Base-by-base conservation (phyloP, 2,888 invertebrate species). In the Ectemnius cavifrons region DNA sequence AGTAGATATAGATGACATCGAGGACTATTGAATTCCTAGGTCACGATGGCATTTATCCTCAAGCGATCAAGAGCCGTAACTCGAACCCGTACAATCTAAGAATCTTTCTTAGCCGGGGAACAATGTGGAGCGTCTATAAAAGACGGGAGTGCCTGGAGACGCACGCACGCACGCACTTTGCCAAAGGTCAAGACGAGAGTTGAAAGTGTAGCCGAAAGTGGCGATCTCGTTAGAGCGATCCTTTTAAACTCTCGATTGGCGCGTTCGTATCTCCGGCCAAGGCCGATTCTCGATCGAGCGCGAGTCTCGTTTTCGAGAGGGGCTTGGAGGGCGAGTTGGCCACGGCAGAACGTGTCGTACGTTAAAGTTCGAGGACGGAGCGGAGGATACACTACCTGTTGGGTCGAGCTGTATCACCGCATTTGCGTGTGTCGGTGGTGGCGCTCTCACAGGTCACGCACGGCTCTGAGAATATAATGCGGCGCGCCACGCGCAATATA, bases 361-460 rank as follows among this genome's bases (percentile, higher is more conserved):
- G 56, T 62, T 68, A 73, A 83, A 78, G 74, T 80, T 77, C 76
- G 79, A 76, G 80, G 80, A 78, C 80, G 77, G 61, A 81, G 77
- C 71, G 63, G 74, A 78, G 75, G 64, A 74, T 84, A 75, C 74
- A 71, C 77, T 84, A 84, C 84, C 84, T 84, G 84, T 82, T 84
- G 76, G 82, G 76, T 82, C 78, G 82, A 75, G 71, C 68, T 71
- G 79, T 74, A 75, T 80, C 80, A 77, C 74, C 80, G 80, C 78
- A 78, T 78, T 80, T 80, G 68, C 74, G 79, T 73, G 80, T 78
- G 71, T 75, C 67, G 72, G 71, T 64, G 71, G 71, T 73, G 81
- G 76, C 76, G 81, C 78, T 78, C 75, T 69, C 71, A 77, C 79
- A 65, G 78, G 80, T 82, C 72, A 79, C 81, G 75, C 77, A 79